Base-by-base conservation (phyloP, 2,888 invertebrate genomes). In the Drosophila crucigera region DNA sequence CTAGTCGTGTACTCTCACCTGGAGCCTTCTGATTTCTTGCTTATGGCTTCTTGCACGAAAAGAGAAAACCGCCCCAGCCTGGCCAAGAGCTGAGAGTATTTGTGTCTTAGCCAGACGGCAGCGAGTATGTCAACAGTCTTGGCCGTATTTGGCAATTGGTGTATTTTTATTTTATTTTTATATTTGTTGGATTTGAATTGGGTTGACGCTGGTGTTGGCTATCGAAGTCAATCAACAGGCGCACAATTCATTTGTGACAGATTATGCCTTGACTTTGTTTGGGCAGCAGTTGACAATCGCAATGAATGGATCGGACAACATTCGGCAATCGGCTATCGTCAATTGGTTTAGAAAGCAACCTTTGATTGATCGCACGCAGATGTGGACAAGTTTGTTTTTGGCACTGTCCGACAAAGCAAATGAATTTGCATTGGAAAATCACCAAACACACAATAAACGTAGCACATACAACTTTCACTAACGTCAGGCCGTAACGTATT, bases 171-270 rank as follows among this genome's bases (percentile, higher is more conserved):
- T 54, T 33, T 22, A 0, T 43, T 28, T 31, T 64, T 16, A 54
- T 41, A 37, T 68, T 68, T 80, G 63, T 56, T 65, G 49, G 75
- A 82, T 82, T 87, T 73, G 79, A 88, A 82, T 88, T 73, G 82
- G 71, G 70, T 73, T 72, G 75, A 74, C 76, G 79, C 72, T 83
- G 70, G 83, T 71, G 60, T 71, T 85, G 76, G 73, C 81, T 78
- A 89, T 81, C 84, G 80, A 75, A 80, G 81, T 78, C 84, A 85
- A 83, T 84, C 86, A 82, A 73, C 78, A 76, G 73, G 64, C 68
- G 71, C 69, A 78, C 87, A 86, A 89, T 88, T 88, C 78, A 88
- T 85, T 77, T 83, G 85, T 88, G 90, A 86, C 86, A 88, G 86
- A 86, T 86, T 90, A 88, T 78, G 89, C 83, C 83, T 76, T 78